Evolutionary conservation across 2,113 vertebrate species (phyloP).

Genomic region (Lipophrys pholis): DNA sequence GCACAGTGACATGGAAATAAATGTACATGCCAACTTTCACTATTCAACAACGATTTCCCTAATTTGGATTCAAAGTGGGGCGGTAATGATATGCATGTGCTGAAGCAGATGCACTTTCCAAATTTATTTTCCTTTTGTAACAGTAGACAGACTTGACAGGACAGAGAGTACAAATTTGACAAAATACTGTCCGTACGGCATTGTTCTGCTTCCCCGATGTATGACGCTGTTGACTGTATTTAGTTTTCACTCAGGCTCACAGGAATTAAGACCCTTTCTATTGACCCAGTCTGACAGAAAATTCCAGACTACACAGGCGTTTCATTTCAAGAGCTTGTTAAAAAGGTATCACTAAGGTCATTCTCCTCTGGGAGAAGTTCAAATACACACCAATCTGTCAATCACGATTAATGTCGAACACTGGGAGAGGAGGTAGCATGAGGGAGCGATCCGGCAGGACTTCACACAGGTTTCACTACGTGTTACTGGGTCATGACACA

Average conservation of each 20-base stretch:
- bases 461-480: conserved; percentile 70
- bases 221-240: conserved; percentile 63
- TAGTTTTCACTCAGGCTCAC: conserved; percentile 59
- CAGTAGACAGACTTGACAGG: conserved; percentile 61
- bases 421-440: conserved; percentile 51
- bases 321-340: conserved; percentile 70
- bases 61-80: conserved; percentile 58
- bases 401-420: conserved; percentile 68
- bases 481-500: conserved; percentile 82
- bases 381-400: conserved; percentile 71
- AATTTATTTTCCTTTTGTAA: conserved; percentile 54
- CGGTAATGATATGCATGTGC: conserved; percentile 51
- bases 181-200: conserved; percentile 52
- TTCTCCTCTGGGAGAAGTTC: conserved; percentile 71
- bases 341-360: conserved; percentile 63
- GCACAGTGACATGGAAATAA: conserved; percentile 58
- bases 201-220: conserved; percentile 31
- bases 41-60: conserved; percentile 62
- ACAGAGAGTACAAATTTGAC: conserved; percentile 31
- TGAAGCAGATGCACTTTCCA: conserved; percentile 46
- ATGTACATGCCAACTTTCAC: conserved; percentile 59
- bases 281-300: conserved; percentile 67
- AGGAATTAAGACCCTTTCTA: conserved; percentile 64
- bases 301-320: conserved; percentile 48
- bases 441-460: conserved; percentile 68